Base-by-base conservation (phyloP, 1,140 invertebrate genomes). In the Mylabris phalerata region DNA sequence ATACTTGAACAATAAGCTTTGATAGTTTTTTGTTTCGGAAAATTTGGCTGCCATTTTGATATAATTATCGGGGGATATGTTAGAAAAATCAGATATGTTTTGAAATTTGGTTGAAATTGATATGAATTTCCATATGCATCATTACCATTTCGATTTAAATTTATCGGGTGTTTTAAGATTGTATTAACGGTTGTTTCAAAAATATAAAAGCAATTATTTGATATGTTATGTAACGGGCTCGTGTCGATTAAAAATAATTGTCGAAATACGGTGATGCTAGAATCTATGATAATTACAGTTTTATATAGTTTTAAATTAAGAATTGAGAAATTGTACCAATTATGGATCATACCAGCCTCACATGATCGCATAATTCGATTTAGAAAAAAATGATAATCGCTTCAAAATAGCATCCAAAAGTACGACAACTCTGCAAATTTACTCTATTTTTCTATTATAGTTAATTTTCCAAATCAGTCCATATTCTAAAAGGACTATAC, bases 321-420 rank as follows among this genome's bases (percentile, higher is more conserved):
- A 40, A 7, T 40, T 40, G 10, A 40, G 10, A 40, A 40, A 7
- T 40, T 40, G 2, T 7, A 40, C 47, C 27, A 32, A 54, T 39
- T 55, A 39, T 48, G 43, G 52, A 55, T 55, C 52, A 55, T 55
- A 40, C 52, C 52, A 55, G 52, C 52, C 52, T 55, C 52, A 19
- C 43, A 55, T 55, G 52, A 55, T 48, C 52, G 9, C 44, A 47
- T 55, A 54, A 54, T 45, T 38, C 40, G 11, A 25, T 38, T 51
- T 41, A 52, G 19, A 19, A 19, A 19, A 19, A 1, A 19, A 19
- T 43, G 27, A 52, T 52, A 52, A 32, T 55, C 47, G 38, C 47
- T 48, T 46, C 52, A 55, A 55, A 55, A 55, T 48, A 55, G 52
- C 52, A 55, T 55, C 52, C 52, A 55, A 40, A 55, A 39, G 19